Base-by-base conservation (phyloP, 2,797 vertebrate species). In the Cossypha caffra region DNA sequence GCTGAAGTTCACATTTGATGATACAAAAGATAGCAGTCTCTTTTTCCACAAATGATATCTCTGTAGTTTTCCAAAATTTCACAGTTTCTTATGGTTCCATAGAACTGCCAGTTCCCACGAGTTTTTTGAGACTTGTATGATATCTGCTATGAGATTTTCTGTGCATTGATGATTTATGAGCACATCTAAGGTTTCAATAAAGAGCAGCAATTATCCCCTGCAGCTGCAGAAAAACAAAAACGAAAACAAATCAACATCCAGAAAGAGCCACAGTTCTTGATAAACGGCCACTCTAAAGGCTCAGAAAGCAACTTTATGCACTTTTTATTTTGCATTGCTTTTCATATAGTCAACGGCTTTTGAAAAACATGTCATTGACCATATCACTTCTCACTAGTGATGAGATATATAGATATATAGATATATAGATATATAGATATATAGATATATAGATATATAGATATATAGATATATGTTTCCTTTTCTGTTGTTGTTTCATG, bases 181-280 rank as follows among this genome's bases (percentile, higher is more conserved):
- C 61, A 48, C 64, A 80, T 85, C 28, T 89, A 66, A 82, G 28
- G 5, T 68, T 91, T 95, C 23, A 29, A 37, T 77, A 50, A 71
- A 87, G 38, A 13, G 38, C 38, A 38, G 40, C 24, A 83, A 74
- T 89, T 85, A 64, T 76, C 47, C 26, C 35, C 47, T 37, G 29
- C 62, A 74, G 50, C 25, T 72, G 68, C 67, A 87, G 72, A 85
- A 92, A 87, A 89, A 67, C 38, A 93, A 73, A 90, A 76, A 79
- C 35, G 7, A 62, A 85, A 88, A 58, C 17, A 86, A 93, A 91
- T 73, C 35, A 87, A 29, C 37, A 73, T 37, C 5, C 59, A 85
- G 26, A 85, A 92, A 66, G 28, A 89, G 67, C 37, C 13, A 9
- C 26, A 63, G 12, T 50, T 91, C 50, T 82, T 79, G 45, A 71